These are phyloP conservation scores for Hypena proboscidalis DNA, from an alignment of 2,888 invertebrate genomes.

Conservation along the genomic window DNA sequence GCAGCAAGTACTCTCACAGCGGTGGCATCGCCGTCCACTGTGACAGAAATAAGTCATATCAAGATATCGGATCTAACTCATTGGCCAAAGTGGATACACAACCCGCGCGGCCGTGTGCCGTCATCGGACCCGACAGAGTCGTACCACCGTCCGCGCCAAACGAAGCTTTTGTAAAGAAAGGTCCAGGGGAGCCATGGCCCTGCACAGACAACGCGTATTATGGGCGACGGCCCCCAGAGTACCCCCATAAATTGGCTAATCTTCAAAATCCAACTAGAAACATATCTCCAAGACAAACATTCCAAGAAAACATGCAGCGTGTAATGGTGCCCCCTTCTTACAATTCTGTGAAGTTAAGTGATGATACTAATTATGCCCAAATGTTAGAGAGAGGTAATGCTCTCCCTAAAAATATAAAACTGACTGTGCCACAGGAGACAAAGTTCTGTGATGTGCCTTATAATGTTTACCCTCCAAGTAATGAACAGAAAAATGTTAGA, in stretches of 20 bases:
- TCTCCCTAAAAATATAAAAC: slow-evolving; percentile 63
- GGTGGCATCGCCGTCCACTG: slow-evolving; percentile 59
- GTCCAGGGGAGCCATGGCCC: slow-evolving; percentile 65
- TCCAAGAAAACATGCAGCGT: slow-evolving; percentile 82
- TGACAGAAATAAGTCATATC: slow-evolving; percentile 70
- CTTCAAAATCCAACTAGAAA: slow-evolving; percentile 72
- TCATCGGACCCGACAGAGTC: slow-evolving; percentile 80
- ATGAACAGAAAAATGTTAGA: slow-evolving; percentile 71
- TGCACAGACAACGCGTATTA: slow-evolving; percentile 58
- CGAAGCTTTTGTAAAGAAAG: slow-evolving; percentile 68
- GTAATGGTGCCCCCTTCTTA: slow-evolving; percentile 77
- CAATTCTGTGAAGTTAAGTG: slow-evolving; percentile 64
- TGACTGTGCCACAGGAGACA: slow-evolving; percentile 63
- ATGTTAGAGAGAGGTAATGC: slow-evolving; percentile 52
- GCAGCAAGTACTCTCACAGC: slow-evolving; percentile 69
- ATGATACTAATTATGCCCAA: slow-evolving; percentile 58
- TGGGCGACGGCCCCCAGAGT: slow-evolving; percentile 65
- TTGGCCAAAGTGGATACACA: slow-evolving; percentile 72
- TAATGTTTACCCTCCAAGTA: slow-evolving; percentile 64
- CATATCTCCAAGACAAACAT: slow-evolving; percentile 83
- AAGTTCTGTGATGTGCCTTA: slow-evolving; percentile 84
- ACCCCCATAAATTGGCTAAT: slow-evolving; percentile 64
- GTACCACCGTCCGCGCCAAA: slow-evolving; percentile 59
- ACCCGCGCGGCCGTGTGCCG: slow-evolving; percentile 76
- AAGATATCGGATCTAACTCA: slow-evolving; percentile 69